Percentiles rank a stretch among this genome's conserved stretches.
Evolutionary conservation across 2,113 vertebrate genomes (phyloP).

Genomic region (Sylvicapra grimmia): DNA sequence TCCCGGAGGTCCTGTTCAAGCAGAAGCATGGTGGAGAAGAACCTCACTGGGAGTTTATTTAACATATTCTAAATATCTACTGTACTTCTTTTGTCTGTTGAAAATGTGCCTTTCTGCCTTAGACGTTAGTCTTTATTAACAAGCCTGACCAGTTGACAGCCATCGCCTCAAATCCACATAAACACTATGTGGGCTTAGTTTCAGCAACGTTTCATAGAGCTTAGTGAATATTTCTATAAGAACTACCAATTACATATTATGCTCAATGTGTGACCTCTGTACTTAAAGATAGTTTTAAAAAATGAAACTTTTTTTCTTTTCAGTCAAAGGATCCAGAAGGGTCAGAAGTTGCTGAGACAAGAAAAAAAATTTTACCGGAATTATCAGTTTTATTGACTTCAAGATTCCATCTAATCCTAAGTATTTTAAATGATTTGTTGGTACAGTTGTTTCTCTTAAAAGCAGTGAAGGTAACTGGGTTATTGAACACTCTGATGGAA

Average conservation of each 20-base stretch:
- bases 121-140: background rate
- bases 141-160: background rate
- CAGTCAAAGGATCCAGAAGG: background rate
- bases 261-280: background rate
- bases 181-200: background rate
- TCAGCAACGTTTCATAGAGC: background rate
- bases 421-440: background rate
- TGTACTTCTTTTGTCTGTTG: background rate
- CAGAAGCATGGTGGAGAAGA: background rate
- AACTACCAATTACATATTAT: background rate
- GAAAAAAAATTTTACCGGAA: background rate
- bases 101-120: background rate
- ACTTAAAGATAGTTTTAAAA: background rate
- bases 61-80: background rate
- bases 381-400: constrained; percentile 15
- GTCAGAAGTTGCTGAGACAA: background rate
- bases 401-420: background rate
- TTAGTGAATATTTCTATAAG: background rate
- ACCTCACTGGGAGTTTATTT: background rate
- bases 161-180: background rate
- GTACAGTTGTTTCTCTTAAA: background rate
- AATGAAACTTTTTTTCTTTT: background rate
- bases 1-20: background rate
- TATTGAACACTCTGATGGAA: background rate
- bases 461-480: background rate